Evolutionary conservation across 2,888 invertebrate species (phyloP).

Genomic region (Pherbina coryleti): DNA sequence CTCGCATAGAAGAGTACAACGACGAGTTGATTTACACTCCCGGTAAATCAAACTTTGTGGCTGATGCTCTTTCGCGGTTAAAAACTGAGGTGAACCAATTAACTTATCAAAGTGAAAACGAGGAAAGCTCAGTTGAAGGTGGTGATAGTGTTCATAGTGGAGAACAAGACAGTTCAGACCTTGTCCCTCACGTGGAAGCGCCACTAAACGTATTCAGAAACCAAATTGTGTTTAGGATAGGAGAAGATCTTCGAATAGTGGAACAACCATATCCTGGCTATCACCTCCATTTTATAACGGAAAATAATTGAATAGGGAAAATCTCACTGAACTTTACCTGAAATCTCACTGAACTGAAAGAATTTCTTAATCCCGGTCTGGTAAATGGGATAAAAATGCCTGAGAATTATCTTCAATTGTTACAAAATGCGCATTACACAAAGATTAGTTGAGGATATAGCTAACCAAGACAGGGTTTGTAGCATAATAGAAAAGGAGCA

Average conservation of each 20-base stretch:
- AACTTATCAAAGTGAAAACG: neutral
- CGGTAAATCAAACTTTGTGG: neutral
- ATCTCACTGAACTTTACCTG: too few relatives aligned
- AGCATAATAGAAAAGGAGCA: slow-evolving; percentile 34
- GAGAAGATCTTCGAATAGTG: slow-evolving; percentile 16
- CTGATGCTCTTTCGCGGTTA: slow-evolving; percentile 35
- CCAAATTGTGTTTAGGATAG: slow-evolving; percentile 41
- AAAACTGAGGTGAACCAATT: neutral
- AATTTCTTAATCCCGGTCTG: slow-evolving; percentile 24
- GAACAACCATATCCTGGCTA: slow-evolving; percentile 40
- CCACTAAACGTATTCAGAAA: slow-evolving; percentile 44
- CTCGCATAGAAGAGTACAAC: slow-evolving; percentile 33
- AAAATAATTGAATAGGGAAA: too few relatives aligned
- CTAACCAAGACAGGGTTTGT: neutral
- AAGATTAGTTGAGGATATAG: neutral
- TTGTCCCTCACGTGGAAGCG: slow-evolving; percentile 43
- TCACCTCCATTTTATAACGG: too few relatives aligned
- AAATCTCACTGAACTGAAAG: too few relatives aligned
- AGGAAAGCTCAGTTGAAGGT: neutral
- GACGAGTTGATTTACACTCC: slow-evolving; percentile 36
- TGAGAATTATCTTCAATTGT: neutral
- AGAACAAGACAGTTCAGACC: too few relatives aligned
- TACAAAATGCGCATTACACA: neutral
- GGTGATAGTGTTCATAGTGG: slow-evolving; percentile 41
- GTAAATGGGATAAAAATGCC: slow-evolving; percentile 41